phyloP scores from a whole-genome alignment of 2,888 invertebrate genomes.

The Thymelicus sylvestris region DNA sequence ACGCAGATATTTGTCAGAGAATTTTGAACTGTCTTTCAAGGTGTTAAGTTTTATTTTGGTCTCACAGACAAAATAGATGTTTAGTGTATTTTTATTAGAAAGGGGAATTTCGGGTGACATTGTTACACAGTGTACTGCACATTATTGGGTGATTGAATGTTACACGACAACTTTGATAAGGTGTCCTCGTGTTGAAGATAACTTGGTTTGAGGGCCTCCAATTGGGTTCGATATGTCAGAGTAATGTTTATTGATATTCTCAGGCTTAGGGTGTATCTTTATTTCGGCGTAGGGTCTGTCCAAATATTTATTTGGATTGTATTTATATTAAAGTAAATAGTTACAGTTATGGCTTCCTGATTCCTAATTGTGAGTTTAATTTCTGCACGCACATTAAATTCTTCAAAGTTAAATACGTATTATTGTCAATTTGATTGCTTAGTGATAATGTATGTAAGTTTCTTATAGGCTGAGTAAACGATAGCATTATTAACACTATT shows the following conservation, averaged over 20 bases:
- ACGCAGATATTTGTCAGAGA: slow-evolving; percentile 34
- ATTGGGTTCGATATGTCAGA: slow-evolving; percentile 47
- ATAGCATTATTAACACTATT: too few relatives aligned
- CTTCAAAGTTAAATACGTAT: too few relatives aligned
- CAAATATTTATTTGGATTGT: too few relatives aligned
- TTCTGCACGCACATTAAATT: too few relatives aligned
- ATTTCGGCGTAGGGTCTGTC: not conserved
- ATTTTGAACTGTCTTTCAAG: slow-evolving; percentile 1
- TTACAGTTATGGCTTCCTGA: too few relatives aligned
- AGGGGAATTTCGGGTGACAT: slow-evolving; percentile 74
- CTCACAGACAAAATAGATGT: slow-evolving; percentile 37
- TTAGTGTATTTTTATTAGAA: slow-evolving; percentile 50
- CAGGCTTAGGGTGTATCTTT: not conserved
- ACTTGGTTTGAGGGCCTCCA: slow-evolving; percentile 51
- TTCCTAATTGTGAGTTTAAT: too few relatives aligned
- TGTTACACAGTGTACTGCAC: slow-evolving; percentile 83
- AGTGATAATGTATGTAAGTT: too few relatives aligned
- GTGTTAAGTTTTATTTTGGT: slow-evolving; percentile 48
- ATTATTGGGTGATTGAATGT: slow-evolving; percentile 84
- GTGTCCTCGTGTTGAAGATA: slow-evolving; percentile 67
- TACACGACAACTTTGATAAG: slow-evolving; percentile 81
- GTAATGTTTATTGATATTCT: slow-evolving; percentile 23
- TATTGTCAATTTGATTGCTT: too few relatives aligned
- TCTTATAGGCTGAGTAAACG: too few relatives aligned
- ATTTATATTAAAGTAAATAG: too few relatives aligned